These are phyloP conservation scores for Ormyrus labotus DNA, from an alignment of 2,888 invertebrate genomes.

Conservation along the genomic window DNA sequence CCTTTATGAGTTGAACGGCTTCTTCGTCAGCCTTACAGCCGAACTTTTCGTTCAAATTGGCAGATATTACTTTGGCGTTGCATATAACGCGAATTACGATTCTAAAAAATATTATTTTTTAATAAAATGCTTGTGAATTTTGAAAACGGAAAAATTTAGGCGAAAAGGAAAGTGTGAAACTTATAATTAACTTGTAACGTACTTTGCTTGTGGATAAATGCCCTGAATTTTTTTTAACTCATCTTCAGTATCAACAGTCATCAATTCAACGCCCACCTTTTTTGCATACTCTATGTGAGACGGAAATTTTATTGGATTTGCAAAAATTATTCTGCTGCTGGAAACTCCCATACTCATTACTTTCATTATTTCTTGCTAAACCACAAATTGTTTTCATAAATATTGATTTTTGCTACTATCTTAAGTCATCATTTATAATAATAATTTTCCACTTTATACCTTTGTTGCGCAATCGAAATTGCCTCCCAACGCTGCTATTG, in stretches of 20 bases:
- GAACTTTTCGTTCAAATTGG: slow-evolving; percentile 67
- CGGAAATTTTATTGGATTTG: slow-evolving; percentile 79
- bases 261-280: slow-evolving; percentile 75
- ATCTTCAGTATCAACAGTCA: slow-evolving; percentile 79
- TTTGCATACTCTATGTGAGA: slow-evolving; percentile 78
- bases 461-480: slow-evolving; percentile 82
- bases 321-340: slow-evolving; percentile 78
- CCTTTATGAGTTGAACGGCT: slow-evolving; percentile 64
- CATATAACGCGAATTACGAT: slow-evolving; percentile 69
- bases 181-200: slow-evolving; percentile 31
- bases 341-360: slow-evolving; percentile 77
- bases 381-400: slow-evolving; percentile 18
- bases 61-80: slow-evolving; percentile 60
- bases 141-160: background rate
- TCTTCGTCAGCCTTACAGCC: slow-evolving; percentile 69
- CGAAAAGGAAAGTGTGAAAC: background rate
- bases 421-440: too few species aligned
- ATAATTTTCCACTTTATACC: slow-evolving; percentile 60
- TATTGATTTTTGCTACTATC: background rate
- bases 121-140: background rate
- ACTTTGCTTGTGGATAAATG: slow-evolving; percentile 77
- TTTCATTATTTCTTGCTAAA: slow-evolving; percentile 78
- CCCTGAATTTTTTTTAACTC: slow-evolving; percentile 79
- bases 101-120: slow-evolving; percentile 57
- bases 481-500: slow-evolving; percentile 78